Evolutionary conservation across 2,888 invertebrate species (phyloP), one percentile per base, ranked within the genome.

Genomic region (Gasteruption jaculator): DNA sequence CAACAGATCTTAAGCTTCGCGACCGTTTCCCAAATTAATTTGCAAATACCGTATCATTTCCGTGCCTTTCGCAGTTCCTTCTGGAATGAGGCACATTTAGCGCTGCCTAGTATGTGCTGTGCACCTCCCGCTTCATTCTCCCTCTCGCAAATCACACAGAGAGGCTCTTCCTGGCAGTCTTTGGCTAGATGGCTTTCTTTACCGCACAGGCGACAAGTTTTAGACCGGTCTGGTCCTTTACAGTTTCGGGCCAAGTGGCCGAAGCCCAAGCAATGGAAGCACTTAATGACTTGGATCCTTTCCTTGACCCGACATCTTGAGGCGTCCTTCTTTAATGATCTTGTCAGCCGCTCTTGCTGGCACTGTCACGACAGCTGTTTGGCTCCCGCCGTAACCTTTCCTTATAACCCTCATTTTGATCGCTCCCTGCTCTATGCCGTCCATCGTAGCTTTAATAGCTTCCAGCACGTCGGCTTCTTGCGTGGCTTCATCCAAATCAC

Each of bases 21-120:
- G 43, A 22, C 50, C 38, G 18, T 44, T 31, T 11, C 49, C 41
- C 12, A 49, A 29, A 37, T 53, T 53, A 2, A 35, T 32, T 32
- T 53, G 54, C 11, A 51, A 43, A 19, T 22, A 40, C 34, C 30
- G 18, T 35, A 22, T n/a, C 34, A 45, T 33, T 46, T 37, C 16
- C 14, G n/a, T 8, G 15, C 3, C 2, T 26, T 36, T 20, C 14
- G 36, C 20, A 36, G 26, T 10, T 41, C 38, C 22, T 41, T 34
- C 20, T 29, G 35, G 21, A 35, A 44, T 5, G 43, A 8, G 1
- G 15, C 25, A 16, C 46, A 49, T 11, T 20, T n/a, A n/a, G n/a
- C n/a, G 6, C 37, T 36, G 3, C 46, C 46, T 3, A 40, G 25
- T 3, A 39, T 30, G 32, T 48, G 48, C 1, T 31, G 11, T 12